Base-by-base conservation (phyloP, 30 jellyfish, hydroid and myxozoan species). In the Turritopsis dohrnii region DNA sequence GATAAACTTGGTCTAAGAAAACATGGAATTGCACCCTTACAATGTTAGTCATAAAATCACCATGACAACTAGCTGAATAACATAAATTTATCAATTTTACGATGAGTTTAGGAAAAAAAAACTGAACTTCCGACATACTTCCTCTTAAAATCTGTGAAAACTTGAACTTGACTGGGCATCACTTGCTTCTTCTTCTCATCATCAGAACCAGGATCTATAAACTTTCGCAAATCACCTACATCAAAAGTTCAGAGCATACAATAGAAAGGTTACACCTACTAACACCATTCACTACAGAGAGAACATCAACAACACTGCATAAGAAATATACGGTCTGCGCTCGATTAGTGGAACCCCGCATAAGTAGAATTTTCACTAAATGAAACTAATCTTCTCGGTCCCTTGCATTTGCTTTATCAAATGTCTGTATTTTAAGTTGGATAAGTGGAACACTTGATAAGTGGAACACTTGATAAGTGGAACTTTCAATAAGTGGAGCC, bases 131-230 rank as follows among this genome's bases (percentile, higher is more conserved):
- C 8, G 30, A n/a, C 77, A 7, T 69, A 69, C 77, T 69, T 69
- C 30, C 77, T 23, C 30, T 69, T 23, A 69, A 69, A 69, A 69
- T 69, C 77, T 69, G 77, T 69, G 30, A 69, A 23, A 23, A 69
- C 77, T 69, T 69, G 28, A 0, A 69, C 77, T 69, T 69, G 77
- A 19, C 77, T 69, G 9, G 77, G 77, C 17, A 69, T 19, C 8
- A 21, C 31, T 1, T 69, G 77, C 22, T 1, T 27, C 19, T 69
- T 69, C 30, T 69, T 27, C 77, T n/a, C 77, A 8, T 69, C 30
- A 21, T 41, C 60, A 41, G 60, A 41, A 41, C 60, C 60, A 41
- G 60, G 13, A 41, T 41, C 60, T 41, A 41, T 41, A 41, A 41
- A 41, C 60, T 41, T 41, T 41, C 60, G 60, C 60, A 41, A 41